Percentiles rank a stretch among this genome's conserved stretches.
Conservation (phyloP, 2,113 vertebrate species). For the Rhynchomys soricoides region DNA sequence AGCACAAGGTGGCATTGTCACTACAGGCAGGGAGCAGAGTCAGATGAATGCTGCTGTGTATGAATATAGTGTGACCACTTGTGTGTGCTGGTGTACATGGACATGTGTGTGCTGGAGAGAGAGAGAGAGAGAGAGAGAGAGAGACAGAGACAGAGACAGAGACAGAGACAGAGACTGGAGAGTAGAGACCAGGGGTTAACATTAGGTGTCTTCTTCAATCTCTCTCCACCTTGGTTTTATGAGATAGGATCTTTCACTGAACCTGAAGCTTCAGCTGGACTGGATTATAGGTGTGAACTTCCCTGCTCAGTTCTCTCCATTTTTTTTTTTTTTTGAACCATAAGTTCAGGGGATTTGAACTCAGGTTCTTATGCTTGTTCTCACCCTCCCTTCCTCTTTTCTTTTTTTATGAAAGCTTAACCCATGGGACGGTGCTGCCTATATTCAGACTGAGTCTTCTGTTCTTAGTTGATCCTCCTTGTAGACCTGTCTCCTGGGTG, state of each 20-base stretch:
- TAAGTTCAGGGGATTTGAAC: background rate
- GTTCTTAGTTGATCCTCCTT: background rate
- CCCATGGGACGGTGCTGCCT: no score
- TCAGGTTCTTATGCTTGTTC: background rate
- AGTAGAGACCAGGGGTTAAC: background rate
- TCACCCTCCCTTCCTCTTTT: no score
- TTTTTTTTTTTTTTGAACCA: background rate
- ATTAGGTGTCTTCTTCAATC: background rate
- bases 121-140: background rate
- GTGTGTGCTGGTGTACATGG: background rate
- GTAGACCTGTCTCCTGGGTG: background rate
- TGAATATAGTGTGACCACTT: background rate
- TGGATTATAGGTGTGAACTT: background rate
- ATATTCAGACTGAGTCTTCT: background rate
- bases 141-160: background rate
- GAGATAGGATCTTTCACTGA: background rate
- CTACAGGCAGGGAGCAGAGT: background rate
- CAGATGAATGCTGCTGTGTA: no score
- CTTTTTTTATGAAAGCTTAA: no score
- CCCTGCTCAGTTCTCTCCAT: background rate
- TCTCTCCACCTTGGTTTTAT: background rate
- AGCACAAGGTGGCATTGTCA: background rate
- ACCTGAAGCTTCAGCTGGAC: background rate
- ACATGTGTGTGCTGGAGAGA: background rate
- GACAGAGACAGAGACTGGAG: no score